Percentiles rank a stretch among this genome's conserved stretches.
phyloP scores from a whole-genome alignment of 2,888 invertebrate genomes.

The Diabrotica balteata region DNA sequence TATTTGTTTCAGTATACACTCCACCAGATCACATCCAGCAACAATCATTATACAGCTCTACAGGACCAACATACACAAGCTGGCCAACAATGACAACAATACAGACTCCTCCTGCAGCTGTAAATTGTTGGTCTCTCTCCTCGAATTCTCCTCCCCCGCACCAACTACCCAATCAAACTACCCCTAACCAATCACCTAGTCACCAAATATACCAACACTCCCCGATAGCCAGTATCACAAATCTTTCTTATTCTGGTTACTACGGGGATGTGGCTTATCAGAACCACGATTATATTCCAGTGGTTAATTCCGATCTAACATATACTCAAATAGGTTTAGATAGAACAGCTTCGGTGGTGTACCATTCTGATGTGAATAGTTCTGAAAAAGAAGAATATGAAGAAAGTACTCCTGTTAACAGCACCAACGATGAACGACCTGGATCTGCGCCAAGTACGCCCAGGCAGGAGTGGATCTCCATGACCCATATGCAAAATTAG shows the following conservation, averaged over 20 bases:
- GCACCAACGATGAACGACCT: conserved; percentile 41
- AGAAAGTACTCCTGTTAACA: conserved; percentile 34
- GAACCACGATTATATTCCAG: conserved; percentile 54
- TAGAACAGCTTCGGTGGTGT: conserved; percentile 47
- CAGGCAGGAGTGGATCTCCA: conserved; percentile 52
- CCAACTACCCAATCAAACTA: conserved; percentile 54
- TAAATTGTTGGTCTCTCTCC: conserved; percentile 60
- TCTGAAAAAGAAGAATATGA: conserved; percentile 51
- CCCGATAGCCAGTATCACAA: conserved; percentile 55
- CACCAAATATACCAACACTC: conserved; percentile 57
- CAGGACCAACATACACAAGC: conserved; percentile 54
- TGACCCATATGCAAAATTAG: conserved; percentile 46
- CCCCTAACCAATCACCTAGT: conserved; percentile 58
- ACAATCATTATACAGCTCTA: conserved; percentile 51
- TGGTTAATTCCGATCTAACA: conserved; percentile 53
- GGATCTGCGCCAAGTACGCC: conserved; percentile 50
- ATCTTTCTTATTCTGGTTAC: conserved; percentile 56
- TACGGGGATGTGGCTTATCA: conserved; percentile 58
- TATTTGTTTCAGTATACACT: conserved; percentile 54
- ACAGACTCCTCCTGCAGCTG: conserved; percentile 54
- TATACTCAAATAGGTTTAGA: conserved; percentile 50
- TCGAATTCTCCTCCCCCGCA: conserved; percentile 59
- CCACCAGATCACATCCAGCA: conserved; percentile 60
- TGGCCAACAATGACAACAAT: conserved; percentile 56
- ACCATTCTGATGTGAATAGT: conserved; percentile 46